phyloP scores from a whole-genome alignment of 2,797 vertebrate genomes.

The Sus cebifrons region DNA sequence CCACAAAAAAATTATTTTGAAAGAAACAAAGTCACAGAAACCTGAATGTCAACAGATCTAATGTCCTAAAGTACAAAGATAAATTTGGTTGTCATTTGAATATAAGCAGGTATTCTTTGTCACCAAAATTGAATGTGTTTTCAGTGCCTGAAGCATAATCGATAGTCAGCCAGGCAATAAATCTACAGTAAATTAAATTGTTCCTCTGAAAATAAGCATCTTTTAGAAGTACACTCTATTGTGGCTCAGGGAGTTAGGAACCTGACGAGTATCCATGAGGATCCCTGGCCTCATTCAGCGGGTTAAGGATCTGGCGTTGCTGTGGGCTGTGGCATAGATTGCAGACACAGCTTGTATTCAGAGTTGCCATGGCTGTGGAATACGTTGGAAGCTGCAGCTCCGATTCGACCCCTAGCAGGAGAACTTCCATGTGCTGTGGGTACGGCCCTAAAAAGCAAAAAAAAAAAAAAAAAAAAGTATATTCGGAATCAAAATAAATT shows the following conservation, averaged over 20 bases:
- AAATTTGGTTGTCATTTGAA: conserved; percentile 53
- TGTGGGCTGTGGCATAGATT: no score
- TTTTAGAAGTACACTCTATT: conserved; percentile 32
- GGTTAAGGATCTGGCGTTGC: no score
- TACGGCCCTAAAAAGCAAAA: no score
- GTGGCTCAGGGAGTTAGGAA: no score
- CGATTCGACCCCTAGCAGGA: no score
- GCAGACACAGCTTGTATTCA: no score
- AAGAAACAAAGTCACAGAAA: conserved; percentile 41
- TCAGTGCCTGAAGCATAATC: conserved; percentile 63
- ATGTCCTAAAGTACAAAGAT: neutral
- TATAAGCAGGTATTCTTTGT: conserved; percentile 6
- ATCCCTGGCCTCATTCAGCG: no score
- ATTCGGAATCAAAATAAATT: conserved; percentile 58
- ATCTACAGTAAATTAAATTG: conserved; percentile 22
- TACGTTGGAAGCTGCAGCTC: no score
- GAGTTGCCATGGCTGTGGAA: no score
- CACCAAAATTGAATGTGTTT: conserved; percentile 58
- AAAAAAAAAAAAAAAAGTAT: no score
- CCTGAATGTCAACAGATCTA: conserved; percentile 2
- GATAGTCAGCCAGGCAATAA: conserved; percentile 31
- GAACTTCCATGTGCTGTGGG: no score
- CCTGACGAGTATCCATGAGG: no score
- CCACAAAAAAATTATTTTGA: neutral
- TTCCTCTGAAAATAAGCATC: conserved; percentile 58